phyloP scores from a whole-genome alignment of 2,113 vertebrate genomes.

The Labeo rohita region DNA sequence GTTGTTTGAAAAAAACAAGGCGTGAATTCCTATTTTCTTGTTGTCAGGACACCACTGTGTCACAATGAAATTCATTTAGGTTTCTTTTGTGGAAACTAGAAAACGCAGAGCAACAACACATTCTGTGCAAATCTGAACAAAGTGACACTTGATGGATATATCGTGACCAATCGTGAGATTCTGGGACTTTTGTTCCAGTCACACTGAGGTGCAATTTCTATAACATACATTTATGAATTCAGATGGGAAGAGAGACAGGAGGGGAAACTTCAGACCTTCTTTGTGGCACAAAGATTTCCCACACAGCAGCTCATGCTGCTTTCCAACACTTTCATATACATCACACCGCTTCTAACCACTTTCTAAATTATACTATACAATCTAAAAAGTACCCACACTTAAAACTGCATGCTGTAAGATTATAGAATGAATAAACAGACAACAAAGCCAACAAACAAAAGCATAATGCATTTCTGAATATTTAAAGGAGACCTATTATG shows the following conservation, averaged over 20 bases:
- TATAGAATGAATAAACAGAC: neutral
- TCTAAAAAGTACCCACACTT: neutral
- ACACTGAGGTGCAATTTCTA: conserved; percentile 35
- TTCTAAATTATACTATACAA: neutral
- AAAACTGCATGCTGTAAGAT: neutral
- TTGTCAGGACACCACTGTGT: conserved; percentile 7
- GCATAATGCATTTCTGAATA: neutral
- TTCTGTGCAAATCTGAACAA: conserved; percentile 1
- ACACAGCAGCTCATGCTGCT: neutral
- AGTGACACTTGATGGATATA: conserved; percentile 34
- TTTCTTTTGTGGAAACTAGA: conserved; percentile 39
- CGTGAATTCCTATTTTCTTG: conserved; percentile 42
- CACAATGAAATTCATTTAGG: conserved; percentile 30
- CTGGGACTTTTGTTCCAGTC: conserved; percentile 31
- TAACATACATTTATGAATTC: conserved; percentile 1
- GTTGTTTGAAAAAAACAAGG: conserved; percentile 37
- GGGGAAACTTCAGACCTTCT: neutral
- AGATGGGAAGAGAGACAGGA: neutral
- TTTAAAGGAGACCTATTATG: too few species aligned
- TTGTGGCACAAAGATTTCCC: conserved; percentile 11
- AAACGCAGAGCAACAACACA: conserved; percentile 23
- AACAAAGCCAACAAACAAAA: neutral
- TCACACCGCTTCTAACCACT: neutral
- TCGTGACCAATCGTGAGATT: conserved; percentile 36
- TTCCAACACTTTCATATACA: neutral